Evolutionary conservation across 2,113 vertebrate genomes (phyloP), one percentile per base, ranked within the genome.

Genomic region (cat (Felis catus)): DNA sequence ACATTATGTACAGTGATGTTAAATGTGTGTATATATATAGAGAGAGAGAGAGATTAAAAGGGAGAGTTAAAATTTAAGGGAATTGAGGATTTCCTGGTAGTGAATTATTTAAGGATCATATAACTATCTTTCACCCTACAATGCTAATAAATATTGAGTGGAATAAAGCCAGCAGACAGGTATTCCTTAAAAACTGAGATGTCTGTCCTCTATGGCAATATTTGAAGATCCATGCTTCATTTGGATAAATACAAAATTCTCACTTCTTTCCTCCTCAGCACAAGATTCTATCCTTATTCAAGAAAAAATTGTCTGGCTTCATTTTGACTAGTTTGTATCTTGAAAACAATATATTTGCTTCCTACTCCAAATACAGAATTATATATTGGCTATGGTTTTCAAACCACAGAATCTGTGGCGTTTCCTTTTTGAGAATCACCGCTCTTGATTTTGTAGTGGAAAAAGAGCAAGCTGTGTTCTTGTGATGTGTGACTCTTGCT

Each of bases 271-370:
- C 27, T 93, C 66, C 15, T 66, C 15, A 80, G 86, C 53, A 65
- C 41, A 85, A 70, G 39, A 81, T 71, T 66, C 18, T 45, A 23
- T 61, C 13, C 18, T 74, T 68, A 70, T 41, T 85, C 70, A 87
- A 79, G 41, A 85, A 79, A 13, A 90, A 85, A 92, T 88, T 76
- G 10, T 81, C 51, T 8, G 51, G 58, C 66, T 95, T 97, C 78
- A 55, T 65, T 96, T 16, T 97, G 82, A 96, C 73, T 33, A 82
- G 76, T 31, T 89, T 65, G n/a, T 91, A 80, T 94, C 41, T 66
- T 85, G 76, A 85, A 80, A 95, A 97, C 89, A 95, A 91, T 95
- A 55, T 53, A 86, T 90, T 96, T 76, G 58, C 92, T 96, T 97
- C 70, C 81, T 79, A 55, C 80, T 96, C 76, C 89, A 97, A 97